Percentiles rank a stretch among this genome's conserved stretches.
phyloP scores from a whole-genome alignment of 2,888 invertebrate species.

The Pseudanteris insignis region DNA sequence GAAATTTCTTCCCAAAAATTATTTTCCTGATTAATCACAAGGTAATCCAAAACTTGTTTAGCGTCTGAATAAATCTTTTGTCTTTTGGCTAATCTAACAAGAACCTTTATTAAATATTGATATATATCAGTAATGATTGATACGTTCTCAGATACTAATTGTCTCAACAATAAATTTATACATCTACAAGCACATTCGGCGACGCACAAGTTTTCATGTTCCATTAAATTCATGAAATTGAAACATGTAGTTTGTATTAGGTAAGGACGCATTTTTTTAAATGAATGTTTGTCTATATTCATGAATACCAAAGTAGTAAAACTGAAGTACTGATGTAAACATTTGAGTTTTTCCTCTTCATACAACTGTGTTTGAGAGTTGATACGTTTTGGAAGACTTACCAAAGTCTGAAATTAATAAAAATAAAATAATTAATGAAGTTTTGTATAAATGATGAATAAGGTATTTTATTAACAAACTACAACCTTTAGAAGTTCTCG shows the following conservation, averaged over 20 bases:
- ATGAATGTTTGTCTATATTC: conserved; percentile 56
- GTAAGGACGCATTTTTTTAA: conserved; percentile 68
- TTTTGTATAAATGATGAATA: too few relatives aligned
- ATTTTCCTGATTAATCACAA: conserved; percentile 51
- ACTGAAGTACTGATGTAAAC: conserved; percentile 70
- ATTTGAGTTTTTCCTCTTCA: conserved; percentile 68
- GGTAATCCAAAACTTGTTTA: conserved; percentile 66
- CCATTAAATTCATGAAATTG: conserved; percentile 69
- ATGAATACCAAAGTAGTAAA: conserved; percentile 68
- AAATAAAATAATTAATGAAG: conserved; percentile 6
- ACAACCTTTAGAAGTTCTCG: conserved; percentile 14
- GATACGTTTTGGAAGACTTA: conserved; percentile 7
- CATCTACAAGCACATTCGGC: conserved; percentile 59
- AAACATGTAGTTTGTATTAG: conserved; percentile 70
- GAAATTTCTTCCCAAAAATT: conserved; percentile 59
- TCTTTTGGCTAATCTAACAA: conserved; percentile 65
- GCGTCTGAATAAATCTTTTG: conserved; percentile 56
- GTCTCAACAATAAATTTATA: conserved; percentile 66
- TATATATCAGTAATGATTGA: conserved; percentile 68
- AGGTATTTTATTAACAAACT: too few relatives aligned
- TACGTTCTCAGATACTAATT: conserved; percentile 66
- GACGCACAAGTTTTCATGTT: conserved; percentile 59
- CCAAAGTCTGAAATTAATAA: too few relatives aligned
- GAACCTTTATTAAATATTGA: conserved; percentile 69
- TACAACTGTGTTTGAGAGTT: conserved; percentile 11